Evolutionary conservation across 1,140 invertebrate genomes (phyloP).

Genomic region (Drosophila yakuba): DNA sequence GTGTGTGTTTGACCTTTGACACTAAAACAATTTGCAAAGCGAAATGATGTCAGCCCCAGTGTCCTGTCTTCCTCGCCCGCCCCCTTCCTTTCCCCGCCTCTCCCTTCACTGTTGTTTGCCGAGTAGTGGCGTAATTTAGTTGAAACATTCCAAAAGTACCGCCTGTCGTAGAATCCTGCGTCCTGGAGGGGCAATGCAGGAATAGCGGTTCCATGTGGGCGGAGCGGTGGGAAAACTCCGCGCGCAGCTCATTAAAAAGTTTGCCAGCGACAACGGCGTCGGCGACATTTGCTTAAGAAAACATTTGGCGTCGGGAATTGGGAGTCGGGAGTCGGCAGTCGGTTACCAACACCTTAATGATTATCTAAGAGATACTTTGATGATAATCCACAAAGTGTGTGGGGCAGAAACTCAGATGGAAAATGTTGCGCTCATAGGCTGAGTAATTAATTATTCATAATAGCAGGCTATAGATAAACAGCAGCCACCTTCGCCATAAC

Average conservation of each 20-base stretch:
- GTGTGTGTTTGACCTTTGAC: slow-evolving; percentile 77
- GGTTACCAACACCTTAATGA: slow-evolving; percentile 63
- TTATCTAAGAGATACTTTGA: slow-evolving; percentile 74
- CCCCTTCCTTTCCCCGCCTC: background rate
- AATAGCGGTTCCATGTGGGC: slow-evolving; percentile 2
- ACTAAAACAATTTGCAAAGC: slow-evolving; percentile 81
- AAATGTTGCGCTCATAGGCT: slow-evolving; percentile 51
- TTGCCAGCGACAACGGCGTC: slow-evolving; percentile 60
- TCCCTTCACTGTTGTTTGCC: background rate
- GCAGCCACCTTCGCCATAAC: slow-evolving; percentile 10
- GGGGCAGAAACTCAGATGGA: slow-evolving; percentile 54
- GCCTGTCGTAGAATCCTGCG: slow-evolving; percentile 52
- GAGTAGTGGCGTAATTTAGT: slow-evolving; percentile 64
- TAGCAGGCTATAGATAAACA: slow-evolving; percentile 43
- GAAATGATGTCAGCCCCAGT: slow-evolving; percentile 74
- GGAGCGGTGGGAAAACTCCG: slow-evolving; percentile 29
- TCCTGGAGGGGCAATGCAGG: background rate
- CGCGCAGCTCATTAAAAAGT: slow-evolving; percentile 79
- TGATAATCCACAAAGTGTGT: slow-evolving; percentile 57
- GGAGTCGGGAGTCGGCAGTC: slow-evolving; percentile 2
- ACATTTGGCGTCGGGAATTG: slow-evolving; percentile 39
- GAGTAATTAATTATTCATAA: slow-evolving; percentile 80
- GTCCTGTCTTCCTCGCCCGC: slow-evolving; percentile 1
- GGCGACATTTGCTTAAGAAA: slow-evolving; percentile 73
- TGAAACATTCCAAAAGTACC: slow-evolving; percentile 79